phyloP scores from a whole-genome alignment of 2,113 vertebrate species.

The Rhinoderma darwinii region DNA sequence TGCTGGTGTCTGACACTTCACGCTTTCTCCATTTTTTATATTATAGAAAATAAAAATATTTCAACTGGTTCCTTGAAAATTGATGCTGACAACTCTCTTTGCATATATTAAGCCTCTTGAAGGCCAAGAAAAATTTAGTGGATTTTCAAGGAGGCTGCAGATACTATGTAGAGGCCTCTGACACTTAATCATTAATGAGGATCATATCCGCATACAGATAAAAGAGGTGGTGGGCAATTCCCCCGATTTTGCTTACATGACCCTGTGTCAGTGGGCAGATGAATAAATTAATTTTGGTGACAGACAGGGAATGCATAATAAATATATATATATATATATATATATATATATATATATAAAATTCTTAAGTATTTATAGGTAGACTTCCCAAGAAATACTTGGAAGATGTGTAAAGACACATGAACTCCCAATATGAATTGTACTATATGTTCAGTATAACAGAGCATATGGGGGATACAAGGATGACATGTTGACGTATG shows the following conservation, averaged over 20 bases:
- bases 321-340: too few species aligned
- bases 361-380: conserved; percentile 21
- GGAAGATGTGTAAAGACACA: not conserved
- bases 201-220: not conserved
- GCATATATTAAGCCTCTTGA: conserved; percentile 13
- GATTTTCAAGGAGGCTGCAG: not conserved
- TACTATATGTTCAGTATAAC: too few species aligned
- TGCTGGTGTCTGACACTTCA: conserved; percentile 46
- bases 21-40: not conserved
- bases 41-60: not conserved
- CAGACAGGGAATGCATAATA: conserved; percentile 6
- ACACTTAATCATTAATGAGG: conserved; percentile 10
- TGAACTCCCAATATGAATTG: not conserved
- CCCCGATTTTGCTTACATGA: not conserved
- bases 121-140: conserved; percentile 5
- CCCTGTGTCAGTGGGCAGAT: not conserved
- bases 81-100: conserved; percentile 33
- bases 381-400: not conserved
- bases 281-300: not conserved
- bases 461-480: not conserved
- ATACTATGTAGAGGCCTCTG: conserved; percentile 16
- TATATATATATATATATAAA: too few species aligned
- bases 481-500: too few species aligned
- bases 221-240: not conserved
- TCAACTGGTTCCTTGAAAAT: not conserved